Percentiles rank a stretch among this genome's conserved stretches.
These are phyloP conservation scores for Tillus elongatus DNA, from an alignment of 2,888 invertebrate species.

Conservation along the genomic window DNA sequence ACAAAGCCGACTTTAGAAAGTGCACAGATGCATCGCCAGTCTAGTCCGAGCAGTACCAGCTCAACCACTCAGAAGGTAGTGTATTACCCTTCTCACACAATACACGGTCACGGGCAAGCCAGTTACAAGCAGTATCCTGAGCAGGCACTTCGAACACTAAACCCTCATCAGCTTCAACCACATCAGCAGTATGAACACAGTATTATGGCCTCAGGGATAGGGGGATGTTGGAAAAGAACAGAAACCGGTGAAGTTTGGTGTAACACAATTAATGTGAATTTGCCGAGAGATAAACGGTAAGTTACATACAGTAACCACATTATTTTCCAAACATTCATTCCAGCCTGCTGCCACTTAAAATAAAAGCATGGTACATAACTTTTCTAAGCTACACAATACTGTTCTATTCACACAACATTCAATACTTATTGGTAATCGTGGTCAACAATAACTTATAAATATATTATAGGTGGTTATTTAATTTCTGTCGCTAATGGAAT, in stretches of 20 bases:
- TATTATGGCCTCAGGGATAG: slow-evolving; percentile 34
- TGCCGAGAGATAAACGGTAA: slow-evolving; percentile 39
- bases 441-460: too few species aligned
- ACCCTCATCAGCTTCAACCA: slow-evolving; percentile 37
- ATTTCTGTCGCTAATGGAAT: too few species aligned
- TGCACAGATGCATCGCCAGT: slow-evolving; percentile 22
- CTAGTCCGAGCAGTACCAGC: slow-evolving; percentile 25
- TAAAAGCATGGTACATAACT: too few species aligned
- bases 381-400: too few species aligned
- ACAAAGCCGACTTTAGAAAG: too few species aligned
- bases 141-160: too few species aligned
- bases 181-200: slow-evolving; percentile 40
- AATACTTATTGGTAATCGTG: too few species aligned
- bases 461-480: too few species aligned
- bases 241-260: slow-evolving; percentile 41
- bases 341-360: too few species aligned
- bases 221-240: slow-evolving; percentile 39
- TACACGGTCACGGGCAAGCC: slow-evolving; percentile 17
- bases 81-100: slow-evolving; percentile 25
- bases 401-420: too few species aligned
- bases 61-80: slow-evolving; percentile 21
- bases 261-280: slow-evolving; percentile 30
- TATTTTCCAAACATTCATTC: slow-evolving; percentile 3
- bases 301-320: background rate
- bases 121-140: slow-evolving; percentile 16